Evolutionary conservation across 2,888 invertebrate genomes (phyloP), one percentile per base, ranked within the genome.

Genomic region (Agonopterix heracliana): DNA sequence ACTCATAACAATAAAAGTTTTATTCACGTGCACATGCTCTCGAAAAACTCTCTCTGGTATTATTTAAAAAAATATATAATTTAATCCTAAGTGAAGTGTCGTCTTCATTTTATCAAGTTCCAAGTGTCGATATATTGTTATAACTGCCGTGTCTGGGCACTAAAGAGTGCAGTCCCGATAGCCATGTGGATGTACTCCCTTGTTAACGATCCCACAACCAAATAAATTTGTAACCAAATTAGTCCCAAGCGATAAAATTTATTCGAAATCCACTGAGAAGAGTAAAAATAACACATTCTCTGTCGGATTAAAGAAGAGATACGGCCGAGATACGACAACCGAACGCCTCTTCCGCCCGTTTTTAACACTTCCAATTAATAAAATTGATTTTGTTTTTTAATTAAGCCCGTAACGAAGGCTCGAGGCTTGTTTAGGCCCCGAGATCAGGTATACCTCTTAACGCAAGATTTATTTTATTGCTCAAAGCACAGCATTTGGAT

Each of bases 211-310:
- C 74, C 78, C 73, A 80, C 83, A 75, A 77, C 84, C 84, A 88
- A 87, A 88, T 88, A 87, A 88, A 88, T 88, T 88, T 87, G 88
- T 88, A 88, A 87, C 88, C 87, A 87, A 88, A 88, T 88, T 88
- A 88, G 87, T 86, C 86, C 79, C 82, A 59, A 76, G 76, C 79
- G 88, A 88, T 88, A 88, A 87, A 88, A 88, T 88, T 87, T 87
- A 87, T 88, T 86, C 82, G 84, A 85, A 80, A 86, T 84, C 81
- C 84, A 81, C 81, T 78, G 81, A 81, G 82, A 72, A 79, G 79
- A 87, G 86, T 86, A 87, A 86, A 88, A 88, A 87, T 87, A 87
- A 88, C 86, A 86, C 87, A 87, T 86, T 86, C 82, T 67, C 77
- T 82, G 85, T 85, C 86, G 84, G 86, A 86, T 87, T 86, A 86